phyloP scores from a whole-genome alignment of 2,888 invertebrate species.

The Agriopis leucophaearia region DNA sequence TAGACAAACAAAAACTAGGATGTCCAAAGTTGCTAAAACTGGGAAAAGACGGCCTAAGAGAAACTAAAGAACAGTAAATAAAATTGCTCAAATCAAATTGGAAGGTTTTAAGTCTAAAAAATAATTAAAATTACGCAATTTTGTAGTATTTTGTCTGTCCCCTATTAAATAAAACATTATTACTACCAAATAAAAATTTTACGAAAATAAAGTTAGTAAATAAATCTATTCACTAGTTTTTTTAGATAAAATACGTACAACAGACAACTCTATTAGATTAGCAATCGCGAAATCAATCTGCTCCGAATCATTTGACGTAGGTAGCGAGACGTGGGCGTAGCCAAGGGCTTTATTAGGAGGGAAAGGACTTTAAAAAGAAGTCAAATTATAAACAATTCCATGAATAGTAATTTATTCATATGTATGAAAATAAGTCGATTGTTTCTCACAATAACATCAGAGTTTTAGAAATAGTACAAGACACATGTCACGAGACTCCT shows the following conservation, averaged over 20 bases:
- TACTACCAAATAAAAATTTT: neutral
- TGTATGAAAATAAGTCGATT: no score
- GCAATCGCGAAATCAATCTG: constrained; percentile 47
- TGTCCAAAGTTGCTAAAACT: no score
- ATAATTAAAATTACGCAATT: constrained; percentile 1
- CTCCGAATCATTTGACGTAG: constrained; percentile 44
- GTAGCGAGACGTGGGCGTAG: constrained; percentile 36
- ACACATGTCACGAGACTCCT: no score
- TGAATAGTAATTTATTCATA: no score
- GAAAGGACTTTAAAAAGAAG: neutral
- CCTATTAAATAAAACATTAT: neutral
- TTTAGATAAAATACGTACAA: constrained; percentile 27
- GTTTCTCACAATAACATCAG: no score
- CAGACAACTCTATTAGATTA: constrained; percentile 46
- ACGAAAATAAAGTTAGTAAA: neutral
- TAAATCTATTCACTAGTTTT: constrained; percentile 19
- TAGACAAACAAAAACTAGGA: no score
- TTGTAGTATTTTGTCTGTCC: neutral
- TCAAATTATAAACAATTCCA: no score
- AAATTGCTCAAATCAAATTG: constrained; percentile 5
- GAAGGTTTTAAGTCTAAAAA: neutral
- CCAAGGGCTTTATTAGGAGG: neutral
- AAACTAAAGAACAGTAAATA: neutral
- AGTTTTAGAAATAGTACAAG: no score
- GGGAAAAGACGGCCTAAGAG: no score